Conservation (phyloP, 2,797 vertebrate genomes). For the Sebastolobus altivelis region DNA sequence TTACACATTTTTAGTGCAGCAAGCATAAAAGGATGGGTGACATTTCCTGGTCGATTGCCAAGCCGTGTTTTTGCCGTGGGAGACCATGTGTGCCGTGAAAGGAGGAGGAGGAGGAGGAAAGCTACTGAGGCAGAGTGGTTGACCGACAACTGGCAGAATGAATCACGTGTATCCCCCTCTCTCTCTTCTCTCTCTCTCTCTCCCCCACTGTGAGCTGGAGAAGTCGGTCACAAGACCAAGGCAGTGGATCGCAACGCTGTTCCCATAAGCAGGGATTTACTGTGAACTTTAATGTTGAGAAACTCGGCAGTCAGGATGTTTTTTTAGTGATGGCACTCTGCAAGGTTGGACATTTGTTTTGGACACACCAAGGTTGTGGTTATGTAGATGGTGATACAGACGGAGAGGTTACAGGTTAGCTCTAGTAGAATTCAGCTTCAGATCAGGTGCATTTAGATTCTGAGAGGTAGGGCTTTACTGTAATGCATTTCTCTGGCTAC, state of each 20-base stretch:
- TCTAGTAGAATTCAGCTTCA: not conserved
- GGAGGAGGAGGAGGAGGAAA: constrained; percentile 31
- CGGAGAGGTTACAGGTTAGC: not conserved
- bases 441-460: constrained; percentile 1
- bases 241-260: constrained; percentile 42
- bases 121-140: constrained; percentile 55
- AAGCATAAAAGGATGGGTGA: constrained; percentile 50
- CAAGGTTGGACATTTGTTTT: constrained; percentile 24
- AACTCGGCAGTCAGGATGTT: not conserved
- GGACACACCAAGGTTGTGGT: not conserved
- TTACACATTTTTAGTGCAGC: constrained; percentile 29
- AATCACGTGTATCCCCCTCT: constrained; percentile 55
- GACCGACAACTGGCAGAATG: constrained; percentile 59
- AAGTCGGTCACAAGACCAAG: constrained; percentile 78
- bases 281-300: constrained; percentile 13
- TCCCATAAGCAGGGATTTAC: constrained; percentile 45
- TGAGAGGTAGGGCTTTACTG: not conserved
- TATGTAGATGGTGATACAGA: not conserved
- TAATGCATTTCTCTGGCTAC: not conserved
- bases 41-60: constrained; percentile 63
- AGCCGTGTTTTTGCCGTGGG: constrained; percentile 66
- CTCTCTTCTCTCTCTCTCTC: not conserved
- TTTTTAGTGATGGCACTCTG: not conserved
- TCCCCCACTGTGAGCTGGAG: constrained; percentile 42
- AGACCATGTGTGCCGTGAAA: constrained; percentile 76